Conservation (phyloP, 2,797 vertebrate genomes). For the Acanthiza pusilla region DNA sequence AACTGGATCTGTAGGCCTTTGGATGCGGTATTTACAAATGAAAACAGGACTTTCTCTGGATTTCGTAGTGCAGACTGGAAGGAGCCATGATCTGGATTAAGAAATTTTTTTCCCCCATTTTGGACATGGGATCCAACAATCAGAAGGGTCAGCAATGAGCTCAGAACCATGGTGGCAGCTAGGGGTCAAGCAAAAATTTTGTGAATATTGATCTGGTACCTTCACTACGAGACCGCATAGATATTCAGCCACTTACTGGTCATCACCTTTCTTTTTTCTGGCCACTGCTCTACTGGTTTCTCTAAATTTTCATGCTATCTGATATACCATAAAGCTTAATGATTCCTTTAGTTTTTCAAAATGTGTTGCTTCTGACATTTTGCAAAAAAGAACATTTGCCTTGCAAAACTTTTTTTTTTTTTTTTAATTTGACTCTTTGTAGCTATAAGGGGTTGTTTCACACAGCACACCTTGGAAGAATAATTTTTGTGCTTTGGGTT, state of each 20-base stretch:
- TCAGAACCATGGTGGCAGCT: neutral
- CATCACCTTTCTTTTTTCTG: neutral
- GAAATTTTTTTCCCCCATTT: neutral
- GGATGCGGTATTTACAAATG: neutral
- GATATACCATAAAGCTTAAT: neutral
- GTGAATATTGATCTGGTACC: neutral
- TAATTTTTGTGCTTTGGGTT: neutral
- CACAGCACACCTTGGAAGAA: neutral
- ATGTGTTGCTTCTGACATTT: neutral
- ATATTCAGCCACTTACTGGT: neutral
- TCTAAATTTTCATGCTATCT: neutral
- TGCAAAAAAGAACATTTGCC: neutral
- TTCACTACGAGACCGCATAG: neutral
- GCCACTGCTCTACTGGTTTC: neutral
- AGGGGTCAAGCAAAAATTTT: neutral
- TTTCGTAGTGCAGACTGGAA: neutral
- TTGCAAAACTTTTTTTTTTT: neutral
- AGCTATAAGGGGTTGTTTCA: neutral
- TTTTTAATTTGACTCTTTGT: neutral
- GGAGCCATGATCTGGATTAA: neutral
- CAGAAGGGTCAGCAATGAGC: accelerated
- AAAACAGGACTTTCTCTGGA: neutral
- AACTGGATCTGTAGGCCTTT: accelerated
- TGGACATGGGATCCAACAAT: neutral
- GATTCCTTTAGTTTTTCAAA: neutral